Evolutionary conservation across 2,888 invertebrate genomes (phyloP).

Genomic region (Athalia circularis): DNA sequence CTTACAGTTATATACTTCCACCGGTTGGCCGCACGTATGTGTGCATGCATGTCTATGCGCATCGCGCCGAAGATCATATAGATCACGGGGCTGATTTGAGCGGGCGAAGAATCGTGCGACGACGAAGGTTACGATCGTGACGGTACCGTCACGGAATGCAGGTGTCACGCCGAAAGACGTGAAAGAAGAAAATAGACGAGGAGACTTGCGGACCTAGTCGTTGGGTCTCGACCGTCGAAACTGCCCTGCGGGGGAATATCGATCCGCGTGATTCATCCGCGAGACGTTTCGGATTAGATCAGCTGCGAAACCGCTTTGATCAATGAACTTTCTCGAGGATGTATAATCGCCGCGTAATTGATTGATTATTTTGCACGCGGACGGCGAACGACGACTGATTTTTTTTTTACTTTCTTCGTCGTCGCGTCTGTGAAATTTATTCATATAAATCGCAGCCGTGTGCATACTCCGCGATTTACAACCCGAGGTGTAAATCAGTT

Average conservation of each 20-base stretch:
- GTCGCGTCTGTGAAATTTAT: too few species aligned
- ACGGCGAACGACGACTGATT: too few species aligned
- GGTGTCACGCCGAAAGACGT: conserved; percentile 40
- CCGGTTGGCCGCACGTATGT: not conserved
- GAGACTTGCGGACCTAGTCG: not conserved
- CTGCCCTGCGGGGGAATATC: not conserved
- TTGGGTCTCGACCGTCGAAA: not conserved
- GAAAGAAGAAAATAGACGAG: not conserved
- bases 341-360: too few species aligned
- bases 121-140: conserved; percentile 44
- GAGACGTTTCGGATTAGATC: not conserved
- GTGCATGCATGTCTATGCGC: conserved; percentile 50
- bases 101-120: conserved; percentile 40
- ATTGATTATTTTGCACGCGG: too few species aligned
- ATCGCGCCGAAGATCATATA: conserved; percentile 41
- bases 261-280: not conserved
- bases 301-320: too few species aligned
- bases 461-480: too few species aligned
- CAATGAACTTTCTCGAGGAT: too few species aligned
- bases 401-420: too few species aligned
- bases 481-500: too few species aligned
- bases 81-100: conserved; percentile 36
- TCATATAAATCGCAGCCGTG: too few species aligned
- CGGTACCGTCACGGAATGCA: conserved; percentile 35
- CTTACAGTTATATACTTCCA: too few species aligned